Conservation (phyloP, 2,888 invertebrate species). For the Hecatera dysodea region DNA sequence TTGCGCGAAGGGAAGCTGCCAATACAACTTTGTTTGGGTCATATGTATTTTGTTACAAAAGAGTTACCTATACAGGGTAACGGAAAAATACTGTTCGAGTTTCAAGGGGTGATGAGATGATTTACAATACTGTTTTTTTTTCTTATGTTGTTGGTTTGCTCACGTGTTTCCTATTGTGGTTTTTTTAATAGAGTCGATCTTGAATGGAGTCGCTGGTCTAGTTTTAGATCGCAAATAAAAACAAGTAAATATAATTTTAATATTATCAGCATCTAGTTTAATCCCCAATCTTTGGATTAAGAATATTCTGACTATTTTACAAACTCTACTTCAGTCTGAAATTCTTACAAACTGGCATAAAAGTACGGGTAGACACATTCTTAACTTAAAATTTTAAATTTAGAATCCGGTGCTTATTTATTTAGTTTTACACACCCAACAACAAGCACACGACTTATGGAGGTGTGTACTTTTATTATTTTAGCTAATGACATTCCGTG, state of each 20-base stretch:
- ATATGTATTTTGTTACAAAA: slow-evolving; percentile 18
- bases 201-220: background rate
- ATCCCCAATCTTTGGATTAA: background rate
- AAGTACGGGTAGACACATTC: background rate
- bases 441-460: no score
- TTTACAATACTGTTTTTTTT: background rate
- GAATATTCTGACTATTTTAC: background rate
- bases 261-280: no score
- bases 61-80: background rate
- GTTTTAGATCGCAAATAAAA: no score
- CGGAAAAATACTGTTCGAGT: background rate
- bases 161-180: background rate
- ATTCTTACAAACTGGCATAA: background rate
- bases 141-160: background rate
- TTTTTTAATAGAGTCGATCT: background rate
- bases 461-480: background rate
- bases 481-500: background rate
- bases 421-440: background rate
- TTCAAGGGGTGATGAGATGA: slow-evolving; percentile 1
- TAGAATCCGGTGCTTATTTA: no score
- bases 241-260: no score
- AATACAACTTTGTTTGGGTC: slow-evolving; percentile 18
- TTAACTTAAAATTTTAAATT: no score
- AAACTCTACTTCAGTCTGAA: background rate
- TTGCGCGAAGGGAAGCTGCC: slow-evolving; percentile 39